Conservation (phyloP, 1,140 invertebrate genomes). For the Bombus sibiricus region DNA sequence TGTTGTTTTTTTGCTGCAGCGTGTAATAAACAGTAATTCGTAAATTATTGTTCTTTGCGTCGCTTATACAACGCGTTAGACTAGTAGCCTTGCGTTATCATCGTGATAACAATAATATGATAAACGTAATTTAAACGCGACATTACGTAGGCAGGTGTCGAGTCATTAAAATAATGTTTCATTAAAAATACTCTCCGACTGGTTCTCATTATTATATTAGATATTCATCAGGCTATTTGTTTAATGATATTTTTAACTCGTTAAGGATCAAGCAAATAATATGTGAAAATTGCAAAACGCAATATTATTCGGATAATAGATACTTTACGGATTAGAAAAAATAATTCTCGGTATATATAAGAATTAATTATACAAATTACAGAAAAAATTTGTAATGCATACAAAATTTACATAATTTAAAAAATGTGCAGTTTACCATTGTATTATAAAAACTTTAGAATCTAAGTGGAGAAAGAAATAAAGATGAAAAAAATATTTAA, state of each 20-base stretch:
- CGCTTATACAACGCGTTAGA: slow-evolving; percentile 7
- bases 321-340: neutral
- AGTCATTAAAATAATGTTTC: neutral
- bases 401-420: too few species aligned
- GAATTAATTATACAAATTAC: neutral
- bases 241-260: neutral
- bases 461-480: neutral
- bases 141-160: neutral
- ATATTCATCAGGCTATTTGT: neutral
- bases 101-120: slow-evolving; percentile 6
- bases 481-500: neutral
- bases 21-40: slow-evolving; percentile 7
- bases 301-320: neutral
- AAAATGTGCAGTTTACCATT: too few species aligned
- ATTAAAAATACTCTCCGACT: neutral
- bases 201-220: neutral
- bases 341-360: neutral
- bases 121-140: neutral
- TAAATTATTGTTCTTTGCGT: slow-evolving; percentile 44
- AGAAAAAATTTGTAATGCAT: neutral
- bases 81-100: slow-evolving; percentile 35
- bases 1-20: slow-evolving; percentile 32
- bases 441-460: too few species aligned
- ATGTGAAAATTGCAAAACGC: neutral
- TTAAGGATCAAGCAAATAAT: neutral